phyloP scores from a whole-genome alignment of 2,888 invertebrate genomes.

The Stenodera caucasica region DNA sequence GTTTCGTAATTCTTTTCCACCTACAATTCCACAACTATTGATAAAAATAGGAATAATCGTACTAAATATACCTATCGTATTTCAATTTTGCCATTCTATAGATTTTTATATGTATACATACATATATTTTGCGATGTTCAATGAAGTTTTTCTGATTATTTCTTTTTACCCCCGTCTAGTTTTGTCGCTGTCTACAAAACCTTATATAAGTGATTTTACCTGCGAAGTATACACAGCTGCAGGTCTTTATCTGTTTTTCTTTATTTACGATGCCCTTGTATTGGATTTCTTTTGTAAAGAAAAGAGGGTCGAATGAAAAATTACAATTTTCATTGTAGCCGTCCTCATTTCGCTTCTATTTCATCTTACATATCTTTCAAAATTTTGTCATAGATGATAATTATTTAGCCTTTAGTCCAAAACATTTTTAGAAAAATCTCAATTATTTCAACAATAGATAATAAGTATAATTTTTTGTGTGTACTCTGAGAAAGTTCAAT shows the following conservation, averaged over 20 bases:
- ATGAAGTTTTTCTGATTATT: conserved; percentile 10
- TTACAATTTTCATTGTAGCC: conserved; percentile 5
- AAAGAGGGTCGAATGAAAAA: conserved; percentile 1
- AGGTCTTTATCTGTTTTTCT: conserved; percentile 21
- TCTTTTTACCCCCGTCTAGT: neutral
- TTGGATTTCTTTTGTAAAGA: conserved; percentile 10
- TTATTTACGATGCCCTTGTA: conserved; percentile 5
- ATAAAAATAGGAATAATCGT: neutral
- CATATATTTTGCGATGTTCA: conserved; percentile 3
- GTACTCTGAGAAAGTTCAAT: neutral
- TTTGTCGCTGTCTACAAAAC: neutral
- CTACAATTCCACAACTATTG: neutral
- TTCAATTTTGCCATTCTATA: neutral
- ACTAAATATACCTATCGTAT: conserved; percentile 13
- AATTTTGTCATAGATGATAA: neutral
- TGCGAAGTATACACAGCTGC: conserved; percentile 24
- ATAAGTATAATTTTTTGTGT: neutral
- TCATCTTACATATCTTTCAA: neutral
- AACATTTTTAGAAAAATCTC: neutral
- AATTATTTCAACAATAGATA: too few species aligned
- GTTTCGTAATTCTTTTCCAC: neutral
- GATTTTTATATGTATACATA: neutral
- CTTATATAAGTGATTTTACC: conserved; percentile 15
- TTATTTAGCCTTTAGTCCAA: neutral
- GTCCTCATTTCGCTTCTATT: neutral